Conservation (phyloP, 2,113 vertebrate species). For the Poeciliopsis occidentalis region DNA sequence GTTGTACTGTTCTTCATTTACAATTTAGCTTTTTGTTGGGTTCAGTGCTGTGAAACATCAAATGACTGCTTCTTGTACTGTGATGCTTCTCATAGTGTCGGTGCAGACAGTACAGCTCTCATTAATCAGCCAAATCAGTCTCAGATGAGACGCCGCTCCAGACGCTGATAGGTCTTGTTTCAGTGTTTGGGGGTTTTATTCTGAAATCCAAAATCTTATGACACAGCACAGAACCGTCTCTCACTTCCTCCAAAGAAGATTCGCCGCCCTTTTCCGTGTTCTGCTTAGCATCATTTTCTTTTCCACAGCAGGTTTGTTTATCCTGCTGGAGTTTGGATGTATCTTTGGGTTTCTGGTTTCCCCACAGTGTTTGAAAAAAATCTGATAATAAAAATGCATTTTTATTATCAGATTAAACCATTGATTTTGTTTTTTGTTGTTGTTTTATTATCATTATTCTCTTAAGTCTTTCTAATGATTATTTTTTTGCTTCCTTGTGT, state of each 20-base stretch:
- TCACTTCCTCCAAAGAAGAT: conserved; percentile 31
- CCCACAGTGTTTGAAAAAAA: not conserved
- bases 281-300: conserved; percentile 41
- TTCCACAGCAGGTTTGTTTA: conserved; percentile 15
- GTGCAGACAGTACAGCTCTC: conserved; percentile 38
- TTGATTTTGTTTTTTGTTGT: not conserved
- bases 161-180: conserved; percentile 22
- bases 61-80: conserved; percentile 3
- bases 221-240: conserved; percentile 38
- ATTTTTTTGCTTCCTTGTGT: conserved; percentile 4
- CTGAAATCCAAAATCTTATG: conserved; percentile 11
- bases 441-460: not conserved
- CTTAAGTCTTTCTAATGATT: not conserved
- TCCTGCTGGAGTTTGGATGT: conserved; percentile 12
- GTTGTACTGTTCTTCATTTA: not conserved
- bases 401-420: not conserved
- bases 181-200: not conserved
- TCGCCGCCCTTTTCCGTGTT: conserved; percentile 8
- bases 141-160: not conserved
- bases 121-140: conserved; percentile 51
- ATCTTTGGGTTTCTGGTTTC: not conserved
- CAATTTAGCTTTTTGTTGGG: not conserved
- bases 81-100: not conserved
- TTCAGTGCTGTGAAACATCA: conserved; percentile 5
- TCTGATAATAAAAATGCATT: not conserved